Percentiles rank a stretch among this genome's conserved stretches.
Evolutionary conservation across 2,113 vertebrate genomes (phyloP).

Genomic region (Oreotrochilus melanogaster): DNA sequence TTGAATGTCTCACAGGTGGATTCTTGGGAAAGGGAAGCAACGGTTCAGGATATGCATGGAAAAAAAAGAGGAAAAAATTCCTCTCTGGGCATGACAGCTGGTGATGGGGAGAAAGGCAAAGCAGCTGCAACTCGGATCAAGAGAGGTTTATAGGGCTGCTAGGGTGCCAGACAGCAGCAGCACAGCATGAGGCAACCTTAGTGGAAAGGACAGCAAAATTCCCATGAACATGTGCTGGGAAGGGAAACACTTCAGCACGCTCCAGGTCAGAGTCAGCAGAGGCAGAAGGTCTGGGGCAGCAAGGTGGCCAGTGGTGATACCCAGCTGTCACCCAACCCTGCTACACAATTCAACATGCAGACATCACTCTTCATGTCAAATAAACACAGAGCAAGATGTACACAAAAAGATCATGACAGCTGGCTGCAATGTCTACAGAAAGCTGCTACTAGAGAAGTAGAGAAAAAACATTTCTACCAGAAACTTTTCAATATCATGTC

Average conservation of each 20-base stretch:
- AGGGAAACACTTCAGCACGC: fast-evolving
- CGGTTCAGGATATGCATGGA: neutral
- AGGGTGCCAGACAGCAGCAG: neutral
- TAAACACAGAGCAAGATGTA: neutral
- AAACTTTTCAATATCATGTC: neutral
- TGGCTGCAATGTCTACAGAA: neutral
- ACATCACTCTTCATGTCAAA: fast-evolving
- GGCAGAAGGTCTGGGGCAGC: neutral
- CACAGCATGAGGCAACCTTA: neutral
- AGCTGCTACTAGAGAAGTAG: neutral
- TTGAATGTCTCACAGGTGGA: neutral
- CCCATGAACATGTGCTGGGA: fast-evolving
- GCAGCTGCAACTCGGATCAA: neutral
- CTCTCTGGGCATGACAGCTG: neutral
- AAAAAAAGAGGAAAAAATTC: neutral
- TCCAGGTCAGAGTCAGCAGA: neutral
- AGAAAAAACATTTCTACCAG: neutral
- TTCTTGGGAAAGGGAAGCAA: neutral
- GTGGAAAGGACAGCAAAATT: neutral
- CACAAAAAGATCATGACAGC: neutral
- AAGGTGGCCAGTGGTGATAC: fast-evolving
- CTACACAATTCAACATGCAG: neutral
- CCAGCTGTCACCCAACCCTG: neutral
- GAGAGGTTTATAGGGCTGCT: neutral
- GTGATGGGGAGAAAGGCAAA: conserved; percentile 7